phyloP scores from a whole-genome alignment of 2,797 vertebrate genomes.

The Acrocephalus scirpaceus region DNA sequence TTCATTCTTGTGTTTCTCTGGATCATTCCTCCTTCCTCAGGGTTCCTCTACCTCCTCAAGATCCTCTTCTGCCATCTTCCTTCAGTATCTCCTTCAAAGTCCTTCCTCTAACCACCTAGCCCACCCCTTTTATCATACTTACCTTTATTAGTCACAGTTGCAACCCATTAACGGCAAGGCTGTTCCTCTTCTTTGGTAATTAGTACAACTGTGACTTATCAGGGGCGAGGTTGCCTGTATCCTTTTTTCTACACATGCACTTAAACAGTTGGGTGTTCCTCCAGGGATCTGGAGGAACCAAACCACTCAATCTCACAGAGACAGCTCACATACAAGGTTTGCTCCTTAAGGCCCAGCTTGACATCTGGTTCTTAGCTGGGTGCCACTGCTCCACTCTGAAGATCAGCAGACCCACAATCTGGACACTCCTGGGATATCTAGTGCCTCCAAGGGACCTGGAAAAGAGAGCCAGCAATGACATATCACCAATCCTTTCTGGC shows the following conservation, averaged over 20 bases:
- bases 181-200: neutral
- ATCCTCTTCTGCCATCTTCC: neutral
- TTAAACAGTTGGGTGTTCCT: neutral
- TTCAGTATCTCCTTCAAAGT: neutral
- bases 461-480: neutral
- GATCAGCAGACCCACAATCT: neutral
- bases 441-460: neutral
- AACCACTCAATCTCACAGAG: neutral
- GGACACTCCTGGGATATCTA: neutral
- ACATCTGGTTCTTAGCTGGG: neutral
- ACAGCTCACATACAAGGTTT: neutral
- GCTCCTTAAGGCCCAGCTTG: neutral
- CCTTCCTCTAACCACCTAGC: neutral
- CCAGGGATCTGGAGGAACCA: neutral
- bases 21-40: neutral
- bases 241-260: neutral
- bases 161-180: neutral
- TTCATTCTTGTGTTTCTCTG: neutral
- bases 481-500: neutral
- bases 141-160: neutral
- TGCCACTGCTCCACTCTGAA: neutral
- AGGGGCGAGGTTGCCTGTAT: neutral
- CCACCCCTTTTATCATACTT: neutral
- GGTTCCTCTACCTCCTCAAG: neutral
- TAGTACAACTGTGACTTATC: neutral